These are phyloP conservation scores for Tringa solitaria DNA, from an alignment of 2,113 vertebrate genomes.

Conservation along the genomic window DNA sequence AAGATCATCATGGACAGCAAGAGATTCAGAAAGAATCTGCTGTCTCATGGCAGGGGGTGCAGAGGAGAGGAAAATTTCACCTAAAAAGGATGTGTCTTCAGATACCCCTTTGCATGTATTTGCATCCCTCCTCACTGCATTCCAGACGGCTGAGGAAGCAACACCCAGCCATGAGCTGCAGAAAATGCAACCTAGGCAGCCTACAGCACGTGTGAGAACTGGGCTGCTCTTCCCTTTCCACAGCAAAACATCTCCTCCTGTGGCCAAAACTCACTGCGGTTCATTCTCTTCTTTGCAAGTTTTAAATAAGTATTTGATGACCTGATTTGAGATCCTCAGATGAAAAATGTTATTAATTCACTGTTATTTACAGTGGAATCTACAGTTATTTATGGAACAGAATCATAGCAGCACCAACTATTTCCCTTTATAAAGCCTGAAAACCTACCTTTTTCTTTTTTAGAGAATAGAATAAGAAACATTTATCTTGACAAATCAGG, in stretches of 20 bases:
- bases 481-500: background rate
- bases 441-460: background rate
- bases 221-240: background rate
- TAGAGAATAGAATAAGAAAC: background rate
- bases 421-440: background rate
- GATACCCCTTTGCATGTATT: background rate
- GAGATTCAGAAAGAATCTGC: background rate
- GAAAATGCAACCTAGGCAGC: background rate
- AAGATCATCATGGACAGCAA: background rate
- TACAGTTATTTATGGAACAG: background rate
- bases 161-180: background rate
- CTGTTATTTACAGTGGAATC: background rate
- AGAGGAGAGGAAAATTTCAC: background rate
- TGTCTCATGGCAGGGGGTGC: background rate
- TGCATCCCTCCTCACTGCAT: background rate
- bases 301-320: background rate
- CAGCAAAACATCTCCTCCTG: background rate
- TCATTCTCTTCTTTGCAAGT: background rate
- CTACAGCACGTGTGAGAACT: rapidly evolving
- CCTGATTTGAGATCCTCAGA: background rate
- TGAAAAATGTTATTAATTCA: background rate
- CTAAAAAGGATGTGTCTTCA: rapidly evolving
- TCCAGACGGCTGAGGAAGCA: background rate
- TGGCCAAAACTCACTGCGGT: background rate
- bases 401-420: background rate